These are phyloP conservation scores for Bellardia bayeri DNA, from an alignment of 2,888 invertebrate genomes.

Conservation along the genomic window DNA sequence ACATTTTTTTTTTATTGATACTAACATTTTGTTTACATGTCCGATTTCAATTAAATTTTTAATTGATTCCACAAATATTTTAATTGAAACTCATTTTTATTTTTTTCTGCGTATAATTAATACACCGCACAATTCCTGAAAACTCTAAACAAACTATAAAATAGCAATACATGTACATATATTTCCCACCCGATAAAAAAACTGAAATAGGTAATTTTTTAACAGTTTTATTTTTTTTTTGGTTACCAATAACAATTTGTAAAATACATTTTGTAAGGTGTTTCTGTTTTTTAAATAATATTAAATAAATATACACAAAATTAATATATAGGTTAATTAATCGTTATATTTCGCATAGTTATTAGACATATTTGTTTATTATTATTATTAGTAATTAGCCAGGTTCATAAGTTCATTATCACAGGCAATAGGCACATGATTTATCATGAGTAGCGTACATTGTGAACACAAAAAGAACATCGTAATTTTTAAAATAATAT, in stretches of 20 bases:
- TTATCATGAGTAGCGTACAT: constrained; percentile 34
- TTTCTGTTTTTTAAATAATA: constrained; percentile 21
- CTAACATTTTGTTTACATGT: too few species aligned
- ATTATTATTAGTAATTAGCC: constrained; percentile 37
- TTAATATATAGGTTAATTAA: background rate
- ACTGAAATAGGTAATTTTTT: background rate
- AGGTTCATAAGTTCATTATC: constrained; percentile 68
- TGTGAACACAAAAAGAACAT: background rate
- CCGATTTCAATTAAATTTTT: too few species aligned
- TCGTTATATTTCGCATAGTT: constrained; percentile 2
- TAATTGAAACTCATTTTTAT: too few species aligned
- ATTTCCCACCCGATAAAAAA: background rate
- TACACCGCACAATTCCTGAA: too few species aligned
- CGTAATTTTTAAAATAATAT: background rate
- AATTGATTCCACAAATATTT: too few species aligned
- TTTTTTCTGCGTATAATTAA: too few species aligned
- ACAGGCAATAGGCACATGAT: constrained; percentile 72
- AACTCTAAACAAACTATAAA: too few species aligned
- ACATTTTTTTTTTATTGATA: too few species aligned
- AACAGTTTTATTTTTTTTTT: constrained; percentile 2
- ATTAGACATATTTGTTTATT: constrained; percentile 16
- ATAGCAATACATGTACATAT: too few species aligned
- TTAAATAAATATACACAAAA: constrained; percentile 32
- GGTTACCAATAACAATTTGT: constrained; percentile 12
- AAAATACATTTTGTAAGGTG: constrained; percentile 8